A percentile compares a stretch with the other conserved stretches of the same genome.
These are phyloP conservation scores for Tympanoctomys barrerae DNA, from an alignment of 2,797 vertebrate genomes.

Conservation along the genomic window DNA sequence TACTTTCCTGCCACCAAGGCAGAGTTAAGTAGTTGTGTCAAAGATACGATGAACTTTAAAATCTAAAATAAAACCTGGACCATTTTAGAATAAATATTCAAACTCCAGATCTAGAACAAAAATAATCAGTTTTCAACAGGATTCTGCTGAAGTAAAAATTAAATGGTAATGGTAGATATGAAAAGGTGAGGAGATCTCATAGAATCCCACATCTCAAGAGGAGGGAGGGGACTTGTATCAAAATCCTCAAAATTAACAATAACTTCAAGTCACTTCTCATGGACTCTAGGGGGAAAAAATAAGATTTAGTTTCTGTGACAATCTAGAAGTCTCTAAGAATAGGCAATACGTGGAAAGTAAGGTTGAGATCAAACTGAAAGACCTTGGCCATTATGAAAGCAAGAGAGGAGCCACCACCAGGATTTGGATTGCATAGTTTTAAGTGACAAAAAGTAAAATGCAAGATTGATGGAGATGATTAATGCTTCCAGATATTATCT, in stretches of 20 bases:
- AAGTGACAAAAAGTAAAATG: slow-evolving; percentile 6
- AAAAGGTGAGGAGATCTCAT: slow-evolving; percentile 15
- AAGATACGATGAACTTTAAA: slow-evolving; percentile 17
- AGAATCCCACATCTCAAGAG: slow-evolving; percentile 46
- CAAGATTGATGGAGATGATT: slow-evolving; percentile 26
- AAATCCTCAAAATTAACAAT: slow-evolving; percentile 2
- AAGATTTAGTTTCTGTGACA: not conserved
- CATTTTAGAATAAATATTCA: slow-evolving; percentile 28
- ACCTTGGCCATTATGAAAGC: slow-evolving; percentile 40
- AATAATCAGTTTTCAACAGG: slow-evolving; percentile 26
- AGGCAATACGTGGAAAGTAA: slow-evolving; percentile 52
- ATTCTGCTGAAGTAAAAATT: slow-evolving; percentile 61
- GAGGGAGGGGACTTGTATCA: not conserved
- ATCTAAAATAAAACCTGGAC: slow-evolving; percentile 27
- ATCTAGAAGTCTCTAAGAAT: slow-evolving; percentile 1
- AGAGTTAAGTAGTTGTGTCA: not conserved
- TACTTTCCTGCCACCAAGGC: slow-evolving; percentile 16
- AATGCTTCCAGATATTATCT: not conserved
- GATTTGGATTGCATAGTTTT: not conserved
- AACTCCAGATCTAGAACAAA: slow-evolving; percentile 1
- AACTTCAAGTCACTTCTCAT: slow-evolving; percentile 25
- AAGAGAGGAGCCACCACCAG: not conserved
- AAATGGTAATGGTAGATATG: slow-evolving; percentile 31
- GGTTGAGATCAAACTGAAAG: slow-evolving; percentile 14
- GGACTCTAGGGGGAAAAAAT: not conserved